Evolutionary conservation across 2,113 vertebrate genomes (phyloP).

Genomic region (Macroglossus sobrinus): DNA sequence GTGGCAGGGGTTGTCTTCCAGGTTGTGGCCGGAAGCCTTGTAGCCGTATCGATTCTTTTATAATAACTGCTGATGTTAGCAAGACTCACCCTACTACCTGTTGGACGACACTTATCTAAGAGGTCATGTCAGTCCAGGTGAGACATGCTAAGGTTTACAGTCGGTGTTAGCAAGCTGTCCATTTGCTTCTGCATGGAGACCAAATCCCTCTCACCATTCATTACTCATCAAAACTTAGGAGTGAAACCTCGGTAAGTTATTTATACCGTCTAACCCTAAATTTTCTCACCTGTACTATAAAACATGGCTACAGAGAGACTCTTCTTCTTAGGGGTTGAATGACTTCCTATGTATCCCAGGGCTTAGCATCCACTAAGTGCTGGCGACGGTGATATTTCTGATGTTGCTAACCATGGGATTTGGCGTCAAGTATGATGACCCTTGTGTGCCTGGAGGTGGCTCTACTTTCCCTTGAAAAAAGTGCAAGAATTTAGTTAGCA

Average conservation of each 20-base stretch:
- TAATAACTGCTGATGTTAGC: neutral
- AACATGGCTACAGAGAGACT: neutral
- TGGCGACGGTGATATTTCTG: neutral
- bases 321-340: neutral
- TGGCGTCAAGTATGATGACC: neutral
- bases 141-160: neutral
- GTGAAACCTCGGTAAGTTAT: neutral
- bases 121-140: neutral
- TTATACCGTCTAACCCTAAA: neutral
- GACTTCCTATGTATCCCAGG: neutral
- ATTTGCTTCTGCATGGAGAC: neutral
- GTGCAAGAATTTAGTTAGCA: neutral
- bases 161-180: neutral
- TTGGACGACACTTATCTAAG: neutral
- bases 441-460: neutral
- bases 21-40: neutral
- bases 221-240: neutral
- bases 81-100: neutral
- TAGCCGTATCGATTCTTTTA: neutral
- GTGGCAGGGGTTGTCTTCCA: neutral
- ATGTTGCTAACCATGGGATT: neutral
- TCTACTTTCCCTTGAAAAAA: neutral
- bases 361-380: neutral
- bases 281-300: neutral
- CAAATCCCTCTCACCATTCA: neutral